Percentiles rank a stretch among this genome's conserved stretches.
These are phyloP conservation scores for Heliothis virescens DNA, from an alignment of 1,140 invertebrate species.

Conservation along the genomic window DNA sequence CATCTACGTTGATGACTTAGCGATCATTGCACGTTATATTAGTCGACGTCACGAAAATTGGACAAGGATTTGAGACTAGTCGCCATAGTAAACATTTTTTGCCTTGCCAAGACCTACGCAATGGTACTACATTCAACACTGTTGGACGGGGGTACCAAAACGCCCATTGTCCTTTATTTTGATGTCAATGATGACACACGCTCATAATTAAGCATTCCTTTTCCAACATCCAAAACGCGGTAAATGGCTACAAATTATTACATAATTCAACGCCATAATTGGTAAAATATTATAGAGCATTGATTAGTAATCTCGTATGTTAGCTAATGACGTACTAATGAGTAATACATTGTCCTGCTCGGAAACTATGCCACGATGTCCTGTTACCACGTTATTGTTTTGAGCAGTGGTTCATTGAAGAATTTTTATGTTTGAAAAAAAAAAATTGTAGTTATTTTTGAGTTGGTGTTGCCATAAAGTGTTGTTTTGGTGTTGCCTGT, in stretches of 20 bases:
- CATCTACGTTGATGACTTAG: too few species aligned
- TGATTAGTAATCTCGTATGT: constrained; percentile 36
- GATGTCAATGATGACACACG: background rate
- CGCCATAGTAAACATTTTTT: too few species aligned
- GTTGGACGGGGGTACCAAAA: too few species aligned
- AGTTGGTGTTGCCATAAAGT: background rate
- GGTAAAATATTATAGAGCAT: constrained; percentile 14
- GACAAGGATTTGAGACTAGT: too few species aligned
- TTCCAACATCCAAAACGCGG: background rate
- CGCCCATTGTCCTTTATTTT: background rate
- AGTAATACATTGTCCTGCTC: constrained; percentile 27
- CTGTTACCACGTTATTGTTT: background rate
- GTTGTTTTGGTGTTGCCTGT: background rate
- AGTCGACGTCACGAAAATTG: too few species aligned
- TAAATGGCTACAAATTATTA: constrained; percentile 8
- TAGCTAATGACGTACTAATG: constrained; percentile 8
- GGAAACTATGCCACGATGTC: background rate
- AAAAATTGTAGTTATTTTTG: background rate
- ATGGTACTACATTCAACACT: too few species aligned
- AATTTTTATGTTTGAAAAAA: background rate
- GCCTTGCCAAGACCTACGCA: too few species aligned
- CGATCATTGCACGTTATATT: too few species aligned
- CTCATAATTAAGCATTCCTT: background rate
- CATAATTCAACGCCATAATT: constrained; percentile 5
- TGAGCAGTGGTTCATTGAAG: background rate